phyloP scores from a whole-genome alignment of 2,113 vertebrate genomes.

The Zapus hudsonius region DNA sequence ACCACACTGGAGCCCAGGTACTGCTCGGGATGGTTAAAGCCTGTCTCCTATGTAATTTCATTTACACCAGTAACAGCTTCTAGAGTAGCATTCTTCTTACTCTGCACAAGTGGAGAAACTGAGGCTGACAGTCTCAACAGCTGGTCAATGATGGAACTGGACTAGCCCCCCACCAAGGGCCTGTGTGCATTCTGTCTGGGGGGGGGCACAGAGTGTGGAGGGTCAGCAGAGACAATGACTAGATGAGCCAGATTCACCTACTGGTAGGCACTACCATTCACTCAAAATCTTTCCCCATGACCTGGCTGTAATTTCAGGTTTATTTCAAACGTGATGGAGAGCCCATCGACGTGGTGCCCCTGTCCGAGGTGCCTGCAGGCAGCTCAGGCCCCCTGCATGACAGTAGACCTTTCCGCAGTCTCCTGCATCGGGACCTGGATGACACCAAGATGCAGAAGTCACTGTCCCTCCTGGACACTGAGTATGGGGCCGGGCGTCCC shows the following conservation, averaged over 20 bases:
- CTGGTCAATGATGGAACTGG: not conserved
- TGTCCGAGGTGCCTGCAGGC: slow-evolving; percentile 84
- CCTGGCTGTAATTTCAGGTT: slow-evolving; percentile 84
- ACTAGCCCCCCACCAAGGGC: not conserved
- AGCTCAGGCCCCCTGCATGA: slow-evolving; percentile 70
- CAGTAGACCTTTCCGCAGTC: slow-evolving; percentile 83
- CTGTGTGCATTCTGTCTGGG: rapidly evolving
- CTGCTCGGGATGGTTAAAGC: not conserved
- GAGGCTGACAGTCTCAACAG: not conserved
- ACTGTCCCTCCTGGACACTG: slow-evolving; percentile 86
- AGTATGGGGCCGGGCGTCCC: slow-evolving; percentile 77
- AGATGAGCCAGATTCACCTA: not conserved
- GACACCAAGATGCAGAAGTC: slow-evolving; percentile 93
- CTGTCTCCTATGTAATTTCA: not conserved
- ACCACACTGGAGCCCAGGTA: not conserved
- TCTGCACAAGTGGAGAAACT: not conserved
- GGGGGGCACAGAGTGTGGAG: not conserved
- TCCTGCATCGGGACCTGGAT: slow-evolving; percentile 89
- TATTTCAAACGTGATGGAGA: slow-evolving; percentile 96
- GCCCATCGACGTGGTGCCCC: slow-evolving; percentile 89
- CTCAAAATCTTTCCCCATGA: not conserved
- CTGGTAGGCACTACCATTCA: rapidly evolving
- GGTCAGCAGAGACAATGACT: not conserved
- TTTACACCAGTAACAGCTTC: not conserved
- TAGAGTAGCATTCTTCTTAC: not conserved